Evolutionary conservation across 2,888 invertebrate genomes (phyloP).

Genomic region (Sarcophaga carnaria): DNA sequence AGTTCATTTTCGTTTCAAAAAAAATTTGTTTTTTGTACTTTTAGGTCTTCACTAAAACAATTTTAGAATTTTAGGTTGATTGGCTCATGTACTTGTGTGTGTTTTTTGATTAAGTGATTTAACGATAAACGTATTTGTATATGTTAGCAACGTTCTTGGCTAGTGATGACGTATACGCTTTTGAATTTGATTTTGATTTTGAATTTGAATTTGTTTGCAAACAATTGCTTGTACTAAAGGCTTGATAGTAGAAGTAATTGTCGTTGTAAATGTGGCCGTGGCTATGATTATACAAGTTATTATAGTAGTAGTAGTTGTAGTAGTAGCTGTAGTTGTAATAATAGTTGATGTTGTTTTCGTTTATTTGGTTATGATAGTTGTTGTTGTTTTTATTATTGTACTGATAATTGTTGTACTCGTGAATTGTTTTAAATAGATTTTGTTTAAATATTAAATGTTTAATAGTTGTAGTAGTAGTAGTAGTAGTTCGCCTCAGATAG

Average conservation of each 20-base stretch:
- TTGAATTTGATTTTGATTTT: not conserved
- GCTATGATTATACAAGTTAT: not conserved
- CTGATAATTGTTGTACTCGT: conserved; percentile 52
- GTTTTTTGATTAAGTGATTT: conserved; percentile 18
- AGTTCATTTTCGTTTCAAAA: conserved; percentile 7
- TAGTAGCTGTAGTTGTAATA: conserved; percentile 13
- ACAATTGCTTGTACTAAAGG: conserved; percentile 31
- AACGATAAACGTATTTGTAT: conserved; percentile 65
- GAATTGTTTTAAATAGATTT: conserved; percentile 40
- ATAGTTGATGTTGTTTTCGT: conserved; percentile 12
- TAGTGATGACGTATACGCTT: conserved; percentile 46
- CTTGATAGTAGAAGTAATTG: not conserved
- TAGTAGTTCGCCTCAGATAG: not conserved
- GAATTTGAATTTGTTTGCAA: conserved; percentile 28
- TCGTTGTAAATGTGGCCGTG: conserved; percentile 3
- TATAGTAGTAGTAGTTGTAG: conserved; percentile 27
- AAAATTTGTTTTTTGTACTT: conserved; percentile 45
- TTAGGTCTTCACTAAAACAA: conserved; percentile 59
- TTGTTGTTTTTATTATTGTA: conserved; percentile 19
- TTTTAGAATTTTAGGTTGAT: conserved; percentile 33
- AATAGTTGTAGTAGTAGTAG: conserved; percentile 30
- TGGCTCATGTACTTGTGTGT: conserved; percentile 9
- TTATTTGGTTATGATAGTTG: conserved; percentile 35
- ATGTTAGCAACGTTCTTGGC: conserved; percentile 50
- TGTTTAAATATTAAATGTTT: conserved; percentile 44